Percentiles rank a stretch among this genome's conserved stretches.
phyloP scores from a whole-genome alignment of 2,888 invertebrate genomes.

The Gonocerus acuteangulatus region DNA sequence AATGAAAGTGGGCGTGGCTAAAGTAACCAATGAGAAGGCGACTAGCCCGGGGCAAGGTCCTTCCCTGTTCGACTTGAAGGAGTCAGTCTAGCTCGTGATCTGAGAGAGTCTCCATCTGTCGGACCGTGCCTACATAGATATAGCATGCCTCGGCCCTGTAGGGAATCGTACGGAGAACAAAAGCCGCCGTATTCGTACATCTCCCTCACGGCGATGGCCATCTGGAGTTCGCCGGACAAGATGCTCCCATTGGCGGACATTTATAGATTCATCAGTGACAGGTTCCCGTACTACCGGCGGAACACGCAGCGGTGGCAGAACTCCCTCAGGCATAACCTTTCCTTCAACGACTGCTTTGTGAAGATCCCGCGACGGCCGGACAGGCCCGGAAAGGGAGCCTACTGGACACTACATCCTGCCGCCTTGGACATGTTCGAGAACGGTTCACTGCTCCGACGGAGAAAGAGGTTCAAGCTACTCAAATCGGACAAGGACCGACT shows the following conservation, averaged over 20 bases:
- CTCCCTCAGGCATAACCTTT: conserved; percentile 79
- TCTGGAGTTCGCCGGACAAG: conserved; percentile 93
- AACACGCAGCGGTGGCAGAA: conserved; percentile 75
- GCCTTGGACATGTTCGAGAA: conserved; percentile 82
- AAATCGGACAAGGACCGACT: conserved; percentile 38
- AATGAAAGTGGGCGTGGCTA: conserved; percentile 4
- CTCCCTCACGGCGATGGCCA: conserved; percentile 97
- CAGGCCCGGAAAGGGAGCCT: conserved; percentile 75
- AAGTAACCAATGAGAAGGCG: not conserved
- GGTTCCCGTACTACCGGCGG: conserved; percentile 76
- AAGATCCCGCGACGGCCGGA: conserved; percentile 75
- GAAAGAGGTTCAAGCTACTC: conserved; percentile 55
- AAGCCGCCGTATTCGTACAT: conserved; percentile 99
- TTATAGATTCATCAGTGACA: conserved; percentile 88
- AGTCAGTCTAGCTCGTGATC: not conserved
- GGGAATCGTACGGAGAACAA: conserved; percentile 95
- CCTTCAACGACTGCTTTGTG: conserved; percentile 94
- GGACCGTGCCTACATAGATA: not conserved
- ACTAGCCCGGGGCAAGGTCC: not conserved
- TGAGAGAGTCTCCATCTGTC: not conserved
- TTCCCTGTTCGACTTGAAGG: not conserved
- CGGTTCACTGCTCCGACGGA: conserved; percentile 67
- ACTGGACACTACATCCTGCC: conserved; percentile 73
- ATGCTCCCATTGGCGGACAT: conserved; percentile 87
- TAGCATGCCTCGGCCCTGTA: conserved; percentile 89